phyloP scores from a whole-genome alignment of 1,140 invertebrate species.

The Pseudomyrmex flavicornis region DNA sequence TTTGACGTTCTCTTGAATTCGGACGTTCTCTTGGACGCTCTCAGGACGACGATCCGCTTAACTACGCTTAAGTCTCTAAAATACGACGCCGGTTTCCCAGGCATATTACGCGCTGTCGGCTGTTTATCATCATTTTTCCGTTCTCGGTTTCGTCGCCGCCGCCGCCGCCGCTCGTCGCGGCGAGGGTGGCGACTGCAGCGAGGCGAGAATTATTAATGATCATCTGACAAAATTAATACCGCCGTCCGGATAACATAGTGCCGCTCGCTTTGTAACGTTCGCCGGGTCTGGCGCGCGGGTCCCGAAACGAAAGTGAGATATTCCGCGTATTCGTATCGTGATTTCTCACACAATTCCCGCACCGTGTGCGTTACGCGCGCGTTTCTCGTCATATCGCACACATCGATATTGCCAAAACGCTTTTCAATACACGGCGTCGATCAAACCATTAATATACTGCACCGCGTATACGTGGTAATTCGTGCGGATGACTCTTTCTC shows the following conservation, averaged over 20 bases:
- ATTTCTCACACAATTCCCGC: conserved; percentile 34
- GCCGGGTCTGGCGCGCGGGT: conserved; percentile 15
- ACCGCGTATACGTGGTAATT: no score
- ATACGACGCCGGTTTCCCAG: conserved; percentile 35
- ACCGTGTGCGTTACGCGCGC: not conserved
- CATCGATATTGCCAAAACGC: not conserved
- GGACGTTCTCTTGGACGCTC: not conserved
- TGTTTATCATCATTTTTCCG: conserved; percentile 57
- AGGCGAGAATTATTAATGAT: conserved; percentile 74
- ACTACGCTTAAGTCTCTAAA: conserved; percentile 37
- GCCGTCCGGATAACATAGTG: conserved; percentile 55
- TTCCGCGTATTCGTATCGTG: conserved; percentile 37
- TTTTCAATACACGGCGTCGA: not conserved
- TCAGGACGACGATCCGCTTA: not conserved
- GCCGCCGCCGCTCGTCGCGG: not conserved
- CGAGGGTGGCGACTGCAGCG: not conserved
- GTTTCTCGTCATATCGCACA: not conserved
- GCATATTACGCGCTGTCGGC: conserved; percentile 38
- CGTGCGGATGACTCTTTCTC: no score
- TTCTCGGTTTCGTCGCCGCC: conserved; percentile 15
- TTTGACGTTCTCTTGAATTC: conserved; percentile 14
- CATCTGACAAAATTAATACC: conserved; percentile 77
- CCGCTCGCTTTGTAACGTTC: conserved; percentile 51
- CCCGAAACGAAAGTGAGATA: conserved; percentile 44
- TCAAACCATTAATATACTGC: conserved; percentile 15